Percentiles rank a stretch among this genome's conserved stretches.
Evolutionary conservation across 2,888 invertebrate genomes (phyloP).

Genomic region (Serrognathus titanus): DNA sequence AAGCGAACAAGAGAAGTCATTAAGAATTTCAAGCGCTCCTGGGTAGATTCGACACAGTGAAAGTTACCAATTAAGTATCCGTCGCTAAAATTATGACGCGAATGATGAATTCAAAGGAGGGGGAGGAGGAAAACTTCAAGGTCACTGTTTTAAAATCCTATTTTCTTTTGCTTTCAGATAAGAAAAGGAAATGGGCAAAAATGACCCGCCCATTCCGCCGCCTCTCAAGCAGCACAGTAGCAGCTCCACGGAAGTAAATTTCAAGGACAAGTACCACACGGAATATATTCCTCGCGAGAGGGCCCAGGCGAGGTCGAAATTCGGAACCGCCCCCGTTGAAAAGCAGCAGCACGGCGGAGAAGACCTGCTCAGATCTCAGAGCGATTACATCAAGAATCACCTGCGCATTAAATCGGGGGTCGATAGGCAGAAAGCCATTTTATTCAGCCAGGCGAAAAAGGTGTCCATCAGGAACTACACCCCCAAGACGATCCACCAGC

Average conservation of each 20-base stretch:
- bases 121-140: not conserved
- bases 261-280: conserved; percentile 16
- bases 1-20: too few relatives aligned
- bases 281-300: conserved; percentile 3
- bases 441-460: conserved; percentile 51
- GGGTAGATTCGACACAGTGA: too few relatives aligned
- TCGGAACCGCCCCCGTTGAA: not conserved
- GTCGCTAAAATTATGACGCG: too few relatives aligned
- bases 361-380: conserved; percentile 28
- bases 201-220: conserved; percentile 2
- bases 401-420: conserved; percentile 56
- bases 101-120: not conserved
- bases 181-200: conserved; percentile 13
- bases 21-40: too few relatives aligned
- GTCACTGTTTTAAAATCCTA: not conserved
- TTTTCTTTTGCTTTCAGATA: conserved; percentile 1
- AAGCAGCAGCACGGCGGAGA: not conserved
- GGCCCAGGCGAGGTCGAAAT: not conserved
- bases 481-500: conserved; percentile 64
- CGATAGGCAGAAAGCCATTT: conserved; percentile 38
- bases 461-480: conserved; percentile 67
- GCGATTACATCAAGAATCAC: conserved; percentile 53
- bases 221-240: conserved; percentile 1
- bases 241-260: conserved; percentile 2
- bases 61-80: too few relatives aligned